Percentiles rank a stretch among this genome's conserved stretches.
phyloP scores from a whole-genome alignment of 2,888 invertebrate genomes.

The Zygaena filipendulae region DNA sequence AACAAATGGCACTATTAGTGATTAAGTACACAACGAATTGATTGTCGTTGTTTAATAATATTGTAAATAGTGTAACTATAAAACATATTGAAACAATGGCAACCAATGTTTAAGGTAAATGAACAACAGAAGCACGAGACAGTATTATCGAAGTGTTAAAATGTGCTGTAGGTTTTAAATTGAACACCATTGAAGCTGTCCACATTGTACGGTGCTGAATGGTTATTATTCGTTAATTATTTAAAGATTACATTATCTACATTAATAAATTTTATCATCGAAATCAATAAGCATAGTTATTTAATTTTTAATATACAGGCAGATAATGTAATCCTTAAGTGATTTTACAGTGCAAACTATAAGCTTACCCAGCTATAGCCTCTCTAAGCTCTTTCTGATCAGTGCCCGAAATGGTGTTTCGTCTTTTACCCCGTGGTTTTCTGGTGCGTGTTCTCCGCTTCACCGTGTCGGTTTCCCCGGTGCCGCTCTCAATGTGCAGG shows the following conservation, averaged over 20 bases:
- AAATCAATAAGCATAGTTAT: slow-evolving; percentile 2
- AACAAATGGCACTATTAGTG: slow-evolving; percentile 64
- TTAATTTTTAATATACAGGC: too few relatives aligned
- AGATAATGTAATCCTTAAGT: slow-evolving; percentile 49
- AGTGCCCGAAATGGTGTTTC: slow-evolving; percentile 92
- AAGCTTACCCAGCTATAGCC: slow-evolving; percentile 85
- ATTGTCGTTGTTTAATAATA: slow-evolving; percentile 39
- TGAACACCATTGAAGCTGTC: slow-evolving; percentile 42
- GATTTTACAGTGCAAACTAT: slow-evolving; percentile 53
- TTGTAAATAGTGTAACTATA: slow-evolving; percentile 19
- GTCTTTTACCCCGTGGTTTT: slow-evolving; percentile 83
- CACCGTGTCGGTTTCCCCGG: slow-evolving; percentile 70
- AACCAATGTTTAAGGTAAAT: slow-evolving; percentile 50
- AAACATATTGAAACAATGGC: too few relatives aligned
- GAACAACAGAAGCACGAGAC: slow-evolving; percentile 62
- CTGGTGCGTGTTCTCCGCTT: slow-evolving; percentile 78
- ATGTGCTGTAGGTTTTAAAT: slow-evolving; percentile 50
- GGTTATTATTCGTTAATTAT: slow-evolving; percentile 43
- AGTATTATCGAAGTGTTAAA: slow-evolving; percentile 52
- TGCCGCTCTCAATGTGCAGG: slow-evolving; percentile 66
- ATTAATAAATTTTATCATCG: slow-evolving; percentile 14
- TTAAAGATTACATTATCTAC: slow-evolving; percentile 52
- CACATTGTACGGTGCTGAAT: slow-evolving; percentile 54
- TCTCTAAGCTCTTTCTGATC: slow-evolving; percentile 91
- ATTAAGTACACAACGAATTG: slow-evolving; percentile 56